A percentile compares a stretch with the other conserved stretches of the same genome.
These are phyloP conservation scores for Kryptopterus vitreolus DNA, from an alignment of 2,797 vertebrate genomes.

Conservation along the genomic window DNA sequence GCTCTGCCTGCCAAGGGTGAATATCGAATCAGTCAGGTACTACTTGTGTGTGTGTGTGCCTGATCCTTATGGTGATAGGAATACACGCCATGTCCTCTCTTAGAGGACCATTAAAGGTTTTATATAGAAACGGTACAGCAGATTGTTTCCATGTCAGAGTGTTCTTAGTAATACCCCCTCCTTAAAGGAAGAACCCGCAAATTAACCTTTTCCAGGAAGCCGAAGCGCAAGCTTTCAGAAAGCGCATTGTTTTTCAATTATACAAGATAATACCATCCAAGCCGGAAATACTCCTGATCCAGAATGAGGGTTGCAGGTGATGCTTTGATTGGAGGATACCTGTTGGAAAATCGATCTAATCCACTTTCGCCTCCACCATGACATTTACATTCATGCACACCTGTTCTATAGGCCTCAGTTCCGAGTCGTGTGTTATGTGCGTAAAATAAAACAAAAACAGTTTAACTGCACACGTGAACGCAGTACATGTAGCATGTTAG, in stretches of 20 bases:
- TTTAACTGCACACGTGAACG: not conserved
- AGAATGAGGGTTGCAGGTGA: not conserved
- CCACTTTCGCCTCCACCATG: not conserved
- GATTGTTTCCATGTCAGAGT: not conserved
- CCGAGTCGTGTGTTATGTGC: not conserved
- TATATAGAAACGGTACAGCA: not conserved
- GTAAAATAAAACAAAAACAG: not conserved
- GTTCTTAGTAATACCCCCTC: not conserved
- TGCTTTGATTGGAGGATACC: not conserved
- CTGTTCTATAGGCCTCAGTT: not conserved
- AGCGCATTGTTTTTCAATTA: not conserved
- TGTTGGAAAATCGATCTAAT: not conserved
- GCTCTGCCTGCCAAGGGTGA: not conserved
- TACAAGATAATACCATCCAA: constrained; percentile 12
- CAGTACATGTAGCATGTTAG: not conserved
- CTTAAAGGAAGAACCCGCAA: not conserved
- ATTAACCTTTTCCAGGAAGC: not conserved
- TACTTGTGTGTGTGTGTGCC: not conserved
- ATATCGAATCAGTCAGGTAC: not conserved
- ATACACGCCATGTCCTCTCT: not conserved
- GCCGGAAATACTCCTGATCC: not conserved
- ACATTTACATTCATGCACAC: not conserved
- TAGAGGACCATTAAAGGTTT: not conserved
- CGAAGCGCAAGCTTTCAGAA: not conserved
- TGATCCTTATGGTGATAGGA: not conserved